These are phyloP conservation scores for Mycetomoellerius zeteki DNA, from an alignment of 1,140 invertebrate genomes.

Conservation along the genomic window DNA sequence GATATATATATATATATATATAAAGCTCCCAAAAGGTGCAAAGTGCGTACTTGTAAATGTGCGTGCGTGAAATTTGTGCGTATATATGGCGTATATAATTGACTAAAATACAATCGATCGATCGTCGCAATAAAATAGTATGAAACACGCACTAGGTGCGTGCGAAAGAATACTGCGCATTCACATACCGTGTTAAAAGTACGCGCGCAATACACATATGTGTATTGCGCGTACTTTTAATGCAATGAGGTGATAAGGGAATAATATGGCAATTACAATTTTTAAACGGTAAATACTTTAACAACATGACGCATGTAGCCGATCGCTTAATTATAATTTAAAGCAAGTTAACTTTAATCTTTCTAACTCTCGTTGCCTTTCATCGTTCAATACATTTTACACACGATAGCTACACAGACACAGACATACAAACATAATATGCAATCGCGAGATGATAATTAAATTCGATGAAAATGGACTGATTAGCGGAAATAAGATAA, in stretches of 20 bases:
- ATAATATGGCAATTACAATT: constrained; percentile 34
- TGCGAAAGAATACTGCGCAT: constrained; percentile 19
- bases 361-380: constrained; percentile 54
- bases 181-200: neutral
- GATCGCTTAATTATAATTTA: constrained; percentile 53
- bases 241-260: constrained; percentile 4
- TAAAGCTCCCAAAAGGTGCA: constrained; percentile 20
- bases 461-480: constrained; percentile 64
- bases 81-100: constrained; percentile 44
- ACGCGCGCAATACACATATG: neutral
- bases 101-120: constrained; percentile 34
- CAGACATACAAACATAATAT: neutral
- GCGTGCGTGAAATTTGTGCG: constrained; percentile 58
- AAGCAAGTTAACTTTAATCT: constrained; percentile 46
- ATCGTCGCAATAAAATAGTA: constrained; percentile 14
- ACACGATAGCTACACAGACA: neutral
- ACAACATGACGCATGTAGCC: constrained; percentile 13
- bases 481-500: constrained; percentile 64
- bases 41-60: constrained; percentile 47
- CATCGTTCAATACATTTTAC: constrained; percentile 49
- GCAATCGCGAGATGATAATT: constrained; percentile 24
- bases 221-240: constrained; percentile 21
- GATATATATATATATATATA: constrained; percentile 20
- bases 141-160: neutral
- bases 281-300: constrained; percentile 37